phyloP scores from a whole-genome alignment of 2,113 vertebrate genomes.

The Cisticola juncidis region DNA sequence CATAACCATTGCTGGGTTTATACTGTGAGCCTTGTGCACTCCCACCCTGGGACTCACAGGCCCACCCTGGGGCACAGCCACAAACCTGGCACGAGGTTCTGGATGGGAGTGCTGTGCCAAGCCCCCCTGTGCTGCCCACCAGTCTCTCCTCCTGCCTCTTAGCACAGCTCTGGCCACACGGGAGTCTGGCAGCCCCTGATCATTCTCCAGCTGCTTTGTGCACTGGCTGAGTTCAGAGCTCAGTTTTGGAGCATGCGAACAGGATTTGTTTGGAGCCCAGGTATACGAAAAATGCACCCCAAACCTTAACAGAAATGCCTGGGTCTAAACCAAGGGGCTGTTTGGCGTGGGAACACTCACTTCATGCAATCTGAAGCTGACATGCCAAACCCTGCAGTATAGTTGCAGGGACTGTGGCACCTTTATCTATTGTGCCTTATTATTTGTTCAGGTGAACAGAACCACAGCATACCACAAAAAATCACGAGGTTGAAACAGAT shows the following conservation, averaged over 20 bases:
- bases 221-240: background rate
- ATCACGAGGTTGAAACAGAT: background rate
- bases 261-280: background rate
- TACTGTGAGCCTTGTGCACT: background rate
- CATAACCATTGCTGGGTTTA: background rate
- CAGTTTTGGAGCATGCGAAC: fast-evolving
- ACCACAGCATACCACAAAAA: background rate
- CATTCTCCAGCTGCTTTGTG: background rate
- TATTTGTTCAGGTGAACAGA: background rate
- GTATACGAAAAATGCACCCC: fast-evolving
- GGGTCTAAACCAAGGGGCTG: background rate
- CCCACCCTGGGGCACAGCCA: background rate
- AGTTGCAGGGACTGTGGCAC: background rate
- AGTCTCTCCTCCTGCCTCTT: background rate
- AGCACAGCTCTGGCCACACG: background rate
- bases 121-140: fast-evolving
- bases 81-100: background rate
- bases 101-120: background rate
- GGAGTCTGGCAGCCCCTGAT: background rate
- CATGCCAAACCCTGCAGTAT: background rate
- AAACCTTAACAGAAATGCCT: background rate
- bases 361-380: background rate
- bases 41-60: background rate
- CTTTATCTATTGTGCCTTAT: background rate
- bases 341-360: background rate